phyloP scores from a whole-genome alignment of 53 echinoderm and acorn worm species.

The Patiria pectinifera region DNA sequence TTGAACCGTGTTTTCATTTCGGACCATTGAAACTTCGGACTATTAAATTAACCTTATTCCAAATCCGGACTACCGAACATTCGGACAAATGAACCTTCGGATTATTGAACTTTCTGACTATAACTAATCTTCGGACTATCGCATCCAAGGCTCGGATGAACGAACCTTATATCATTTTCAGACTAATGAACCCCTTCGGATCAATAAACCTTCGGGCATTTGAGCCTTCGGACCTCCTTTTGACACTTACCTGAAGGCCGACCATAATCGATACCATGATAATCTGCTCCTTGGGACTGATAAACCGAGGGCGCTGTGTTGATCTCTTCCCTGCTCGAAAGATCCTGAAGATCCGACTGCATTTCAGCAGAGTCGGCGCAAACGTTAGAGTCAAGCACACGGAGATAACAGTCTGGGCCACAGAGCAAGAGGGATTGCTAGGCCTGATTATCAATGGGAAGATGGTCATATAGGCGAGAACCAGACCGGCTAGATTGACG shows the following conservation, averaged over 20 bases:
- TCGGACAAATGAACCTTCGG: too few species aligned
- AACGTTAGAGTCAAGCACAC: constrained; percentile 70
- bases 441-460: constrained; percentile 54
- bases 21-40: too few species aligned
- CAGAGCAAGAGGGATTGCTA: constrained; percentile 44
- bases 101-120: too few species aligned
- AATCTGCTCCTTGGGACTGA: constrained; percentile 58
- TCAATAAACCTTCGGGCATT: too few species aligned
- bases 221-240: too few species aligned
- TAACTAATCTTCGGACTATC: too few species aligned
- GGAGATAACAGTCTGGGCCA: constrained; percentile 48
- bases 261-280: constrained; percentile 48
- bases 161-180: too few species aligned
- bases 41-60: too few species aligned
- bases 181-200: too few species aligned
- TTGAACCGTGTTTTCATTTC: too few species aligned
- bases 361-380: constrained; percentile 64
- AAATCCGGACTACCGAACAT: too few species aligned
- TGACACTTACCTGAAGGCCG: constrained; percentile 54
- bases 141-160: too few species aligned
- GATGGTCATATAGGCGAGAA: constrained; percentile 57
- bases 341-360: constrained; percentile 69
- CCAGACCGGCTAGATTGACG: constrained; percentile 60
- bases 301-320: constrained; percentile 57
- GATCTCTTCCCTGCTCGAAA: constrained; percentile 70